Percentiles rank a stretch among this genome's conserved stretches.
phyloP scores from a whole-genome alignment of 2,113 vertebrate species.

The Chamaetylas fuelleborni region DNA sequence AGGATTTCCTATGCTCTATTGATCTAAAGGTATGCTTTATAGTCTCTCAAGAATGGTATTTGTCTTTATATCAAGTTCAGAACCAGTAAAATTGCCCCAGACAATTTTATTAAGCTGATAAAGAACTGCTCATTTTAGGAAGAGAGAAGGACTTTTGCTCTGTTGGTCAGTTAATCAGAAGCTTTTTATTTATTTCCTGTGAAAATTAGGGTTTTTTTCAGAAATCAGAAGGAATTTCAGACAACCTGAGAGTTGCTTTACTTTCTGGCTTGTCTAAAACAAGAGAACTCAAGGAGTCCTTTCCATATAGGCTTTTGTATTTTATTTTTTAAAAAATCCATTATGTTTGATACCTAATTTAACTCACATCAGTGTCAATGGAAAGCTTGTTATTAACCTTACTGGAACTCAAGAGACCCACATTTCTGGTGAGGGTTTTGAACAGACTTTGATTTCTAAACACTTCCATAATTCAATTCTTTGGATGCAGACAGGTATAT shows the following conservation, averaged over 20 bases:
- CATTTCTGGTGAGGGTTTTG: background rate
- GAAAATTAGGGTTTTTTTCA: background rate
- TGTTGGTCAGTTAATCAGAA: conserved; percentile 17
- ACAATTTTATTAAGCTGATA: conserved; percentile 25
- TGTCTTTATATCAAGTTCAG: conserved; percentile 42
- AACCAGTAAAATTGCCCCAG: background rate
- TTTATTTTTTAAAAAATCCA: background rate
- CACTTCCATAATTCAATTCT: background rate
- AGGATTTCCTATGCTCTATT: conserved; percentile 54
- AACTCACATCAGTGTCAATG: background rate
- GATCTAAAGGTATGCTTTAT: conserved; percentile 13
- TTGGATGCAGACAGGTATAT: background rate
- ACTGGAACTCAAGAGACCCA: background rate
- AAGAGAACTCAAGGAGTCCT: background rate
- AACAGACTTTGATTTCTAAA: background rate
- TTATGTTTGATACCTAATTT: background rate
- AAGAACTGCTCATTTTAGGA: conserved; percentile 59
- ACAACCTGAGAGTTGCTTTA: background rate
- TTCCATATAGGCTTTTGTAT: background rate
- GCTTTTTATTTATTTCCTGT: conserved; percentile 4
- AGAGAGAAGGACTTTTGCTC: conserved; percentile 20
- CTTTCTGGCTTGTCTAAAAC: background rate
- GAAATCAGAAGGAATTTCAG: background rate
- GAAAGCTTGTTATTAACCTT: background rate
- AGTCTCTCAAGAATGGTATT: background rate